phyloP scores from a whole-genome alignment of 2,888 invertebrate species.

The Spilarctia lutea region DNA sequence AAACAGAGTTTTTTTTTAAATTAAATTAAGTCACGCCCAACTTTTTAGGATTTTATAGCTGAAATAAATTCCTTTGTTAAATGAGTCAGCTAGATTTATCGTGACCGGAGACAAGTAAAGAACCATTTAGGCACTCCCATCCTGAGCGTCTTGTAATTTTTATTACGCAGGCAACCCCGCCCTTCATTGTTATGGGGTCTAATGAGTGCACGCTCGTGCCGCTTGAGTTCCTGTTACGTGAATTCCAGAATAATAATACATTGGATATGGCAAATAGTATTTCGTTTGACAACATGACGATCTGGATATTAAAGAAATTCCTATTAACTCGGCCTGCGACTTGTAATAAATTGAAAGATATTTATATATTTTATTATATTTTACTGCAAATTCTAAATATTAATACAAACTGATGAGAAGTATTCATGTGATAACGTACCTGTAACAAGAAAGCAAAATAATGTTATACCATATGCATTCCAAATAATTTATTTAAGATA shows the following conservation, averaged over 20 bases:
- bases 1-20: background rate
- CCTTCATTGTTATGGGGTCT: slow-evolving; percentile 80
- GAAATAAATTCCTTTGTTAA: slow-evolving; percentile 35
- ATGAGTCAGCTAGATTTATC: slow-evolving; percentile 58
- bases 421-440: slow-evolving; percentile 51
- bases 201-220: slow-evolving; percentile 71
- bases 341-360: slow-evolving; percentile 20
- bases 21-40: slow-evolving; percentile 6
- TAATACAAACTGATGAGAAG: slow-evolving; percentile 8
- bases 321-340: slow-evolving; percentile 11
- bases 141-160: slow-evolving; percentile 80
- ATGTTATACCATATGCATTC: slow-evolving; percentile 16
- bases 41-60: slow-evolving; percentile 19
- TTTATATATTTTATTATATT: background rate
- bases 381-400: background rate
- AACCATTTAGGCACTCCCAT: slow-evolving; percentile 82
- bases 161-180: slow-evolving; percentile 78
- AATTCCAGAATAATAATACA: slow-evolving; percentile 49
- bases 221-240: slow-evolving; percentile 59
- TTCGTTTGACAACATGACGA: slow-evolving; percentile 20
- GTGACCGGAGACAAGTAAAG: slow-evolving; percentile 65
- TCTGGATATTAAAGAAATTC: slow-evolving; percentile 23
- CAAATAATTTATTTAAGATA: slow-evolving; percentile 21
- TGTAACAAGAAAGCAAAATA: slow-evolving; percentile 54
- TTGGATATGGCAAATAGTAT: slow-evolving; percentile 48